These are phyloP conservation scores for Anagyrus pseudococci DNA, from an alignment of 2,888 invertebrate genomes.

Conservation along the genomic window DNA sequence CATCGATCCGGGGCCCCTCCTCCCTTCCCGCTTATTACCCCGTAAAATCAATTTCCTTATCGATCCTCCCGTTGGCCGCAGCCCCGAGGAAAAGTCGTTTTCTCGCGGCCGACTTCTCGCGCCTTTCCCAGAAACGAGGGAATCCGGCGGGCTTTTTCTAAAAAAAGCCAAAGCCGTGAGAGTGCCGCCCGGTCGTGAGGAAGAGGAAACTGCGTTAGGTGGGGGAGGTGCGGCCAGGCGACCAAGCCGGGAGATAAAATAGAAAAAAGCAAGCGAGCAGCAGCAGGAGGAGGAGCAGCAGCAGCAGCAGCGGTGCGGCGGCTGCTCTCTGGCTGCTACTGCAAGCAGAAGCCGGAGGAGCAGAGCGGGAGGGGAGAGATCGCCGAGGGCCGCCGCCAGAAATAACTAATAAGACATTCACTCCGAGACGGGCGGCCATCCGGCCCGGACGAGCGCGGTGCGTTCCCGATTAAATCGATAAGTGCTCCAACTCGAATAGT, in stretches of 20 bases:
- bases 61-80: too few relatives aligned
- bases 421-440: constrained; percentile 61
- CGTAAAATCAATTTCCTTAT: too few relatives aligned
- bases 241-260: constrained; percentile 14
- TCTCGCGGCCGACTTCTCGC: too few relatives aligned
- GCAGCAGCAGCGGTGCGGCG: neutral
- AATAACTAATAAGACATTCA: constrained; percentile 63
- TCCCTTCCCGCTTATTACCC: too few relatives aligned
- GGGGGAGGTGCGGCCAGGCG: constrained; percentile 18
- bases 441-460: constrained; percentile 62
- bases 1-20: too few relatives aligned
- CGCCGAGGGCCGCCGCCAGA: constrained; percentile 49
- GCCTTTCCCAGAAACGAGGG: neutral
- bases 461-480: constrained; percentile 47
- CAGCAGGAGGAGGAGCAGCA: neutral
- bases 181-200: neutral
- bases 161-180: neutral
- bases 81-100: too few relatives aligned
- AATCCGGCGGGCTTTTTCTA: neutral
- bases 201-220: constrained; percentile 5
- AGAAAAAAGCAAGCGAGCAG: constrained; percentile 6
- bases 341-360: constrained; percentile 9
- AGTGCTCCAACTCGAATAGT: neutral
- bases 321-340: neutral
- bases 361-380: constrained; percentile 21